A percentile compares a stretch with the other conserved stretches of the same genome.
Evolutionary conservation across 2,797 vertebrate species (phyloP).

Genomic region (Sciurus vulgaris): DNA sequence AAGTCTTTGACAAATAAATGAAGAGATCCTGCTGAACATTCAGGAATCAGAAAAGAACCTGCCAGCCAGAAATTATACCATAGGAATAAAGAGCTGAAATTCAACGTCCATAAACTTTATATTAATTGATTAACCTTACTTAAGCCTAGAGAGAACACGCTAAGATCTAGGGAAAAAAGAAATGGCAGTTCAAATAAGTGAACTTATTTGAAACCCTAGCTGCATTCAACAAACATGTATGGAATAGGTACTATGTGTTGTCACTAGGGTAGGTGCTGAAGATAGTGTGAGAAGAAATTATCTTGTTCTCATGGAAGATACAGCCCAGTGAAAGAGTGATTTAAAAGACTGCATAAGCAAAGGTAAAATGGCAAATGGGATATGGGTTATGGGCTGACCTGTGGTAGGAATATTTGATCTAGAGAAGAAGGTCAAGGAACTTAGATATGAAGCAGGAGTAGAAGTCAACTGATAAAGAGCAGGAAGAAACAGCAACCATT

Average conservation of each 20-base stretch:
- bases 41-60: constrained; percentile 7
- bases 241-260: neutral
- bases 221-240: neutral
- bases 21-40: neutral
- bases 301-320: neutral
- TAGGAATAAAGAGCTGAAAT: neutral
- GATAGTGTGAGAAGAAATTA: neutral
- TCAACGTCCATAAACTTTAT: neutral
- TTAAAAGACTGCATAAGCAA: neutral
- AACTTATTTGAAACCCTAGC: neutral
- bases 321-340: neutral
- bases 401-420: neutral
- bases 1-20: constrained; percentile 23
- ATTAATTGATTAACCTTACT: constrained; percentile 12
- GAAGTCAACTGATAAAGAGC: neutral
- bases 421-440: neutral
- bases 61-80: neutral
- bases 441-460: neutral
- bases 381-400: neutral
- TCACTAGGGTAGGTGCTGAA: neutral
- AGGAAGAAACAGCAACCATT: neutral
- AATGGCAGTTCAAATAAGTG: neutral
- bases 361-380: neutral
- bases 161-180: constrained; percentile 9
- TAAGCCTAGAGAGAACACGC: neutral